Conservation (phyloP, 2,888 invertebrate species). For the Parnassius mnemosyne region DNA sequence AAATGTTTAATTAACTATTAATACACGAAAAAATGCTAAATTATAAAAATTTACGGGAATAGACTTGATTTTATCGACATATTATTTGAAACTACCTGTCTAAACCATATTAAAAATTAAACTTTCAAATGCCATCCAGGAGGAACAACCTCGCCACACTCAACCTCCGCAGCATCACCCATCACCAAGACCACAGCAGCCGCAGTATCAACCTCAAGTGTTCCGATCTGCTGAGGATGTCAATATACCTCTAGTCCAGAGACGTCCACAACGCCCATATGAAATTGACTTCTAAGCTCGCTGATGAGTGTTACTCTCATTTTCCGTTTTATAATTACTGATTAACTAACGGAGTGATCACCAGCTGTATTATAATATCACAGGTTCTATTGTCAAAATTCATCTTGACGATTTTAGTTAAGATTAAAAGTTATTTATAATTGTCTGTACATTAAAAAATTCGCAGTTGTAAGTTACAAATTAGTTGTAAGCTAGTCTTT, state of each 20-base stretch:
- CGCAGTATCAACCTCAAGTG: constrained; percentile 81
- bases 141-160: constrained; percentile 48
- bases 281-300: constrained; percentile 65
- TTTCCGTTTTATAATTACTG: too few species aligned
- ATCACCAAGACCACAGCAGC: constrained; percentile 49
- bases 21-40: too few species aligned
- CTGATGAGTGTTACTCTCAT: neutral
- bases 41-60: too few species aligned
- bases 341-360: neutral
- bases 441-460: constrained; percentile 59
- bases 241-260: constrained; percentile 90
- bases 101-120: too few species aligned
- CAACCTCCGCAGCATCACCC: constrained; percentile 44
- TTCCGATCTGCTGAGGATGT: constrained; percentile 93
- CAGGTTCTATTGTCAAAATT: constrained; percentile 29
- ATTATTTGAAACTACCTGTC: too few species aligned
- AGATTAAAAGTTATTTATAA: constrained; percentile 64
- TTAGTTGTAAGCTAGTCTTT: constrained; percentile 79
- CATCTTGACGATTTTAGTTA: constrained; percentile 32
- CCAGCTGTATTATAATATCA: constrained; percentile 4
- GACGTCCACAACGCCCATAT: constrained; percentile 83
- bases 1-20: too few species aligned
- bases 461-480: constrained; percentile 71
- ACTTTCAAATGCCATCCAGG: constrained; percentile 37
- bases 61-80: too few species aligned